A percentile compares a stretch with the other conserved stretches of the same genome.
Conservation (phyloP, 2,888 invertebrate species). For the Troides aeacus region DNA sequence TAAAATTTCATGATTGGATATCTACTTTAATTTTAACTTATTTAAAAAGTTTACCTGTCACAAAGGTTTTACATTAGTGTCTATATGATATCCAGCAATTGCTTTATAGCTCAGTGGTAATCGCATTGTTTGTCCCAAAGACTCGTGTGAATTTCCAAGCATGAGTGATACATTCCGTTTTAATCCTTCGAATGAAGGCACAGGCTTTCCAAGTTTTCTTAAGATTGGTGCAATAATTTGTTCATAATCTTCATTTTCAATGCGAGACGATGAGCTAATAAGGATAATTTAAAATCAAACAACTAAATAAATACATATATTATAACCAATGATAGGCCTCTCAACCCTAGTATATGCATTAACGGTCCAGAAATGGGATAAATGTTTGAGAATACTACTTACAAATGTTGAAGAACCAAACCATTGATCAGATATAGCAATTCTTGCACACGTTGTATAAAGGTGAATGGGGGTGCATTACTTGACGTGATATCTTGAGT, state of each 20-base stretch:
- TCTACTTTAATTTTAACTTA: neutral
- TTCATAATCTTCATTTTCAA: constrained; percentile 23
- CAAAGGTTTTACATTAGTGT: constrained; percentile 37
- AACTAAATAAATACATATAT: neutral
- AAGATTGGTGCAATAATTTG: constrained; percentile 22
- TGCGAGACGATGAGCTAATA: neutral
- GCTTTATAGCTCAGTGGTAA: constrained; percentile 38
- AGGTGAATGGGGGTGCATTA: neutral
- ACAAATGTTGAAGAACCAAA: constrained; percentile 5
- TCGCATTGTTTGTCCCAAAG: constrained; percentile 34
- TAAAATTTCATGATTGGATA: too few species aligned
- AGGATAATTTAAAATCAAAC: neutral
- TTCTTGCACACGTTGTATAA: constrained; percentile 17
- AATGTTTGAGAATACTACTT: neutral
- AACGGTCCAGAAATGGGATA: too few species aligned
- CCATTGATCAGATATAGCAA: constrained; percentile 15
- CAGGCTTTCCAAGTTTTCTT: constrained; percentile 17
- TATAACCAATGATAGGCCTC: neutral
- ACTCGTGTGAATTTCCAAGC: constrained; percentile 39
- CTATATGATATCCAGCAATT: constrained; percentile 42
- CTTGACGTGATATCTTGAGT: neutral
- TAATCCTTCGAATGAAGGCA: constrained; percentile 32
- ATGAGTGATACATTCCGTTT: constrained; percentile 39
- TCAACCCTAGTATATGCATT: too few species aligned
- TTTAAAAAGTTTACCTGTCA: constrained; percentile 34